Evolutionary conservation across 2,797 vertebrate genomes (phyloP).

Genomic region (Catharus ustulatus): DNA sequence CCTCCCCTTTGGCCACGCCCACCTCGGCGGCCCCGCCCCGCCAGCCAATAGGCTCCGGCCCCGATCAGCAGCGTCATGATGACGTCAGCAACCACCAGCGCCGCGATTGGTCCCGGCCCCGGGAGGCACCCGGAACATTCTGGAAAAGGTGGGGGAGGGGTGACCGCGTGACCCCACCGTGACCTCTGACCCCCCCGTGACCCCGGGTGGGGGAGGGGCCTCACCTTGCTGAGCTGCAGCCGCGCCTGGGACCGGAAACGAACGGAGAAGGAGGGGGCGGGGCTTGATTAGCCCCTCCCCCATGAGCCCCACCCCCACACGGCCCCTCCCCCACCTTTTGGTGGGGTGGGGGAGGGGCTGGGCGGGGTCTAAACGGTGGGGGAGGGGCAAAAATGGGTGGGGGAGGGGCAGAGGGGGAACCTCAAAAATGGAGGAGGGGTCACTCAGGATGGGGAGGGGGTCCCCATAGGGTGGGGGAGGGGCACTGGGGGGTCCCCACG

Average conservation of each 20-base stretch:
- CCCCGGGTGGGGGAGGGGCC: background rate
- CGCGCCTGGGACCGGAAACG: background rate
- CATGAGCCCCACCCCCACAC: too few species aligned
- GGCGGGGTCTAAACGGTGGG: too few species aligned
- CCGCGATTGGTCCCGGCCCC: background rate
- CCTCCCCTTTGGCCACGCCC: background rate
- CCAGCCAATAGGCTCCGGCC: background rate
- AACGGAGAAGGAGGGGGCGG: too few species aligned
- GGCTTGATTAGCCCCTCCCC: too few species aligned
- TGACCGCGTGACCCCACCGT: background rate
- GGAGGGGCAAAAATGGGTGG: too few species aligned
- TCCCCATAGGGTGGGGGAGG: too few species aligned
- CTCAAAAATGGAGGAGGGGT: too few species aligned
- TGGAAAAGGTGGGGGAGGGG: background rate
- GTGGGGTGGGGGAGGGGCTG: too few species aligned
- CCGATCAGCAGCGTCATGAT: background rate
- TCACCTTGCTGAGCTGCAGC: background rate
- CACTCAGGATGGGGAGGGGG: too few species aligned
- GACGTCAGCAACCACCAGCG: background rate
- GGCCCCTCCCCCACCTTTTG: too few species aligned
- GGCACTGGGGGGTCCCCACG: too few species aligned
- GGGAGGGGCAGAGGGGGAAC: too few species aligned
- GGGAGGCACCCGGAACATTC: background rate
- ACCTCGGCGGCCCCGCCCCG: background rate
- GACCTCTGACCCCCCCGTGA: background rate